Base-by-base conservation (phyloP, 1,140 invertebrate genomes). In the Caenorhabditis elegans region DNA sequence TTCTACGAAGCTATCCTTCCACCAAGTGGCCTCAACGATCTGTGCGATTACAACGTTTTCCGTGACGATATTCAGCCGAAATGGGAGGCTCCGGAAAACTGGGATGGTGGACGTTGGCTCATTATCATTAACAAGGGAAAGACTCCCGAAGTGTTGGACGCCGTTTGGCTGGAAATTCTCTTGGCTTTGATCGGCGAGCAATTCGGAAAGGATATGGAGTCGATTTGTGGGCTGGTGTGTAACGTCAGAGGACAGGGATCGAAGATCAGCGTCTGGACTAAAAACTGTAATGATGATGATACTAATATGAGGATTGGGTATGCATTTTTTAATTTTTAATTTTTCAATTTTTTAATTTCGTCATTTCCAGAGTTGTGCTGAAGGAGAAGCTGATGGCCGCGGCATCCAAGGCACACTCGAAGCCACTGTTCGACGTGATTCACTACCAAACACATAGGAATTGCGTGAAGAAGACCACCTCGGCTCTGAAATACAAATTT, bases 131-230 rank as follows among this genome's bases (percentile, higher is more conserved):
- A 77, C 19, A 6, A 5, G 36, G 2, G 17, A 3, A 77, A 77
- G 65, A 92, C 95, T 87, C 90, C 90, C 76, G 92, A 92, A 84
- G 94, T 96, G 90, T 91, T 98, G 83, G 96, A 98, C 90, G 93
- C 93, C 87, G 94, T 95, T 89, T 99, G 97, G 97, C 91, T 98
- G 85, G 96, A 98, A 82, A 90, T 95, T 93, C 92, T 98, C 84
- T 92, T 99, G 83, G 95, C 95, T 90, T 92, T 98, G 90, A 96
- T 98, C 92, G 97, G 97, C 60, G 96, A 98, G 92, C 94, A 94
- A 76, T 98, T 98, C 92, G 93, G 94, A 82, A 95, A 96, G 85
- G 92, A 94, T 87, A 94, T 95, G 85, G 94, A 96, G 86, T 94
- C 97, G 89, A 93, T 99, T 82, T 97, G 92, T 90, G 96, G 96